Evolutionary conservation across 30 jellyfish, hydroid and myxozoan species (phyloP).

Genomic region (Aurelia aurita): DNA sequence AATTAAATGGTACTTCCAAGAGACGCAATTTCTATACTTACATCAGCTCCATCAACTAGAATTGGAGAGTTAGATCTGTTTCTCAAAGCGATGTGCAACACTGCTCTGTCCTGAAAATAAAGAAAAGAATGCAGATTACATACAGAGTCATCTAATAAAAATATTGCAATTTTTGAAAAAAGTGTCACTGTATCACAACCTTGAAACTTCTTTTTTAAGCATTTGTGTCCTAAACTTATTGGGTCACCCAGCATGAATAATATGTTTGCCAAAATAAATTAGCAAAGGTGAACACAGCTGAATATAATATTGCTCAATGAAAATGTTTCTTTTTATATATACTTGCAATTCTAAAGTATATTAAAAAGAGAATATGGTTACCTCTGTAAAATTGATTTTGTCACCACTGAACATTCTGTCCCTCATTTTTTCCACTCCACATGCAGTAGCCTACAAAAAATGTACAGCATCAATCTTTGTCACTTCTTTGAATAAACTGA

Average conservation of each 20-base stretch:
- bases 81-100: conserved; percentile 95
- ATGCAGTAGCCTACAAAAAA: conserved; percentile 72
- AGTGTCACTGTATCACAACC: too few relatives aligned
- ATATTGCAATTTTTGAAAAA: too few relatives aligned
- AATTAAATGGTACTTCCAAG: too few relatives aligned
- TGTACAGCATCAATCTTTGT: neutral
- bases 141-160: neutral
- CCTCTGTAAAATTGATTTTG: conserved; percentile 97
- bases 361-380: neutral
- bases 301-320: too few relatives aligned
- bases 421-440: conserved; percentile 89
- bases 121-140: neutral
- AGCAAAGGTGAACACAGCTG: too few relatives aligned
- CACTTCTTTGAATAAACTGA: neutral
- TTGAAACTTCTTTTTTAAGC: too few relatives aligned
- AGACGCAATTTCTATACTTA: conserved; percentile 8
- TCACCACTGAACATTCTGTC: conserved; percentile 94
- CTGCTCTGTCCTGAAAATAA: conserved; percentile 88
- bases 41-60: conserved; percentile 94
- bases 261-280: too few relatives aligned
- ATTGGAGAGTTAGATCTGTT: conserved; percentile 92
- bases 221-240: too few relatives aligned
- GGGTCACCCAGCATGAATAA: too few relatives aligned
- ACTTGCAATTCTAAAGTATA: too few relatives aligned
- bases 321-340: too few relatives aligned